Evolutionary conservation across 2,113 vertebrate species (phyloP).

Genomic region (Gavia stellata): DNA sequence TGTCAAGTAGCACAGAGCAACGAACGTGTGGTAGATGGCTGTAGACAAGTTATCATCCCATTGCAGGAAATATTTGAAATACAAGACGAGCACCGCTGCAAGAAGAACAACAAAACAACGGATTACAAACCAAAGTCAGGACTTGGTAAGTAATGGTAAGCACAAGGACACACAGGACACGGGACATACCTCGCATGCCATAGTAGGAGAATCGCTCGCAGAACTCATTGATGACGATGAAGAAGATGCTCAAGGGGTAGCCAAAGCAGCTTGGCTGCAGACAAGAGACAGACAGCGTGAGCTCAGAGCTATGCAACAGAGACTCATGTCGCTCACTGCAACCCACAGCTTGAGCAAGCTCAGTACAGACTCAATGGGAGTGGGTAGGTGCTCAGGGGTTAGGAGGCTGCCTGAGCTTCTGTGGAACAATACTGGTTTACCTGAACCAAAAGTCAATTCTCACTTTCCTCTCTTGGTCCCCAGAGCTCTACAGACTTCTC

Average conservation of each 20-base stretch:
- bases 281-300: not conserved
- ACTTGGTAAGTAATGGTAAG: not conserved
- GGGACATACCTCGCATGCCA: conserved; percentile 90
- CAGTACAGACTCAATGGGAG: fast-evolving
- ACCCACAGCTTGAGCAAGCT: not conserved
- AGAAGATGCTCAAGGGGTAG: conserved; percentile 93
- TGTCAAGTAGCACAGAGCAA: conserved; percentile 91
- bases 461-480: not conserved
- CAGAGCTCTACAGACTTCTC: not conserved
- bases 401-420: not conserved
- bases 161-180: not conserved
- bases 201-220: conserved; percentile 98
- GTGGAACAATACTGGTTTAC: not conserved
- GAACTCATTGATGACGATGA: conserved; percentile 94
- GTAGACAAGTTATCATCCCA: conserved; percentile 87
- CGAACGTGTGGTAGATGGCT: conserved; percentile 89
- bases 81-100: conserved; percentile 88
- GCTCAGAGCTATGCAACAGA: not conserved
- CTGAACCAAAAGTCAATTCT: not conserved
- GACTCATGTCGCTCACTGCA: not conserved
- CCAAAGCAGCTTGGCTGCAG: conserved; percentile 68
- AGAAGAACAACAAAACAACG: not conserved
- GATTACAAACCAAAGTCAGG: not conserved
- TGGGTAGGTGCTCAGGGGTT: not conserved
- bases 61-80: conserved; percentile 85